Evolutionary conservation across 2,113 vertebrate species (phyloP), one percentile per base, ranked within the genome.

Genomic region (Trematomus loennbergii): DNA sequence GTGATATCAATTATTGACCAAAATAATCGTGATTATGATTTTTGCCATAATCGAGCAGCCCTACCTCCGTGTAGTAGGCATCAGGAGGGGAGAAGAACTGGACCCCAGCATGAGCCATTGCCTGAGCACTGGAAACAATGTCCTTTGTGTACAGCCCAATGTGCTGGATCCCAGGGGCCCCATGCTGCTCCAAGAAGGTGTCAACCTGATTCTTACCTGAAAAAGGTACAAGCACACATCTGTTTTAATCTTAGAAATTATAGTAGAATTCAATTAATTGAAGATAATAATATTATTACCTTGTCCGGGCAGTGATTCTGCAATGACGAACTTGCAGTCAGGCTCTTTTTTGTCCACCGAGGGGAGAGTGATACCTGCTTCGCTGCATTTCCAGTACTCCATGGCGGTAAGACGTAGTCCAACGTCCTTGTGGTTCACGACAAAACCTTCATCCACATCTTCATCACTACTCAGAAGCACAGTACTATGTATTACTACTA

Each of bases 141-240:
- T 97, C 84, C 0, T 92, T 72, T 0, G 97, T 97, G 92, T 94
- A 91, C 50, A 99, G 94, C 0, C 94, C 98, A 0, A 98, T 93
- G 0, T 99, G 98, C 89, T 99, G 98, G 88, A 99, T 95, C 1
- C 98, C 98, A 0, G 97, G 94, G 0, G 95, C 95, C 0, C 79
- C 15, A 1, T 99, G 97, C 80, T 95, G 91, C 78, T 94, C 86
- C 77, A 99, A 83, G 83, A 99, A 99, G 3, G 94, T 96, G 81
- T 97, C 96, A 0, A 99, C 94, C 89, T 99, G 98, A 91, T 99
- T 98, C 11, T 71, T 78, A 2, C 91, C 95, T 96, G 82, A 36
- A 88, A 78, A 7, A n/a, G 63, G 10, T 0, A 17, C 13, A 69
- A 45, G 2, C 5, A 71, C 22, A 79, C 3, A 62, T 1, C 17